Evolutionary conservation across 2,113 vertebrate species (phyloP).

Genomic region (Mobula birostris): DNA sequence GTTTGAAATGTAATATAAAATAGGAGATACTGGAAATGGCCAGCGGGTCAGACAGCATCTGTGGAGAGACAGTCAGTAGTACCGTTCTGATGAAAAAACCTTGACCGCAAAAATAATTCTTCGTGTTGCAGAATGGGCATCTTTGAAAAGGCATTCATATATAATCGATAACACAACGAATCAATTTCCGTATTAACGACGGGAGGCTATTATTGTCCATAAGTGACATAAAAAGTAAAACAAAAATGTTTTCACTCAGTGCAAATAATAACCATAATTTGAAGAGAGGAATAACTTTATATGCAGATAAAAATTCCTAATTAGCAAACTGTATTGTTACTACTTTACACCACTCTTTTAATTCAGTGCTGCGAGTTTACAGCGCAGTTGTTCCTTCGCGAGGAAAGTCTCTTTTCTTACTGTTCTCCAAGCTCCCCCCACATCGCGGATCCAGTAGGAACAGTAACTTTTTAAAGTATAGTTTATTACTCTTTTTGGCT

Average conservation of each 20-base stretch:
- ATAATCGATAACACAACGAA: not conserved
- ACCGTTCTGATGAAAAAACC: not conserved
- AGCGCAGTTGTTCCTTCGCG: not conserved
- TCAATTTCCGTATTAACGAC: not conserved
- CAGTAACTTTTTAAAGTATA: not conserved
- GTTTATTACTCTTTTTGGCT: not conserved
- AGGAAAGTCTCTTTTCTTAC: not conserved
- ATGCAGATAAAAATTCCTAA: not conserved
- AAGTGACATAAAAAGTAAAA: not conserved
- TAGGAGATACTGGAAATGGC: too few species aligned
- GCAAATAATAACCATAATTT: not conserved
- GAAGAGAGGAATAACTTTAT: not conserved
- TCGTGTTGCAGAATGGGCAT: not conserved
- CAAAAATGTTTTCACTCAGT: not conserved
- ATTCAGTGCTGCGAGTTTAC: not conserved
- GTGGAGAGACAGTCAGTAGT: too few species aligned
- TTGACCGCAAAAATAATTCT: not conserved
- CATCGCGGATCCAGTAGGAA: not conserved
- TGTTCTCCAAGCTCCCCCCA: not conserved
- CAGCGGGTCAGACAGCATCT: too few species aligned
- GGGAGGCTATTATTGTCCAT: not conserved
- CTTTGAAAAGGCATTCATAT: not conserved
- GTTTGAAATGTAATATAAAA: too few species aligned
- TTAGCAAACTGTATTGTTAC: not conserved
- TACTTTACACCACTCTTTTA: not conserved